phyloP scores from a whole-genome alignment of 1,140 invertebrate genomes.

The Drosophila punjabiensis region DNA sequence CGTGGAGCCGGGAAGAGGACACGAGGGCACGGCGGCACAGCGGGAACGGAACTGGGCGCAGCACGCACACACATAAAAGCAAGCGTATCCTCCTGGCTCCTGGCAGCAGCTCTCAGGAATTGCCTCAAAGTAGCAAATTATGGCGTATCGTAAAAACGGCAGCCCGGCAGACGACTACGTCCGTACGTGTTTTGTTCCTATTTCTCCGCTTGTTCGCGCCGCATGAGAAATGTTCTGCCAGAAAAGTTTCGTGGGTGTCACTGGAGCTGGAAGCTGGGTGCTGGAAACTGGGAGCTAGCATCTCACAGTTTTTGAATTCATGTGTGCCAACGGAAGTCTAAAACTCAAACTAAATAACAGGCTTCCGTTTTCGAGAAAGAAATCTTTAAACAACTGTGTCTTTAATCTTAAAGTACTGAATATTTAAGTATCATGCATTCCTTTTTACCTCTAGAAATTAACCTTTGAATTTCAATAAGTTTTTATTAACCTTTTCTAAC shows the following conservation, averaged over 20 bases:
- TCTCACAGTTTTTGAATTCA: conserved; percentile 5
- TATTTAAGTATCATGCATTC: neutral
- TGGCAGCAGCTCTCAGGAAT: conserved; percentile 43
- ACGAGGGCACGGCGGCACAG: conserved; percentile 8
- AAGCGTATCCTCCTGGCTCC: conserved; percentile 23
- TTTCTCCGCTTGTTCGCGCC: conserved; percentile 12
- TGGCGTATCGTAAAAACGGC: conserved; percentile 67
- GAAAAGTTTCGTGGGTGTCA: conserved; percentile 33
- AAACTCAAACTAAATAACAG: conserved; percentile 19
- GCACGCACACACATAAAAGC: conserved; percentile 68
- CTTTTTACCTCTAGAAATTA: neutral
- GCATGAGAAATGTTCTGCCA: conserved; percentile 41
- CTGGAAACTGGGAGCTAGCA: neutral
- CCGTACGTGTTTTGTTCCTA: conserved; percentile 63
- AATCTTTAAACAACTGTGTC: neutral
- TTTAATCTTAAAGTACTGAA: neutral
- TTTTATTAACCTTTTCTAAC: neutral
- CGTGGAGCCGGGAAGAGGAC: conserved; percentile 1
- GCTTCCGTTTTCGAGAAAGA: neutral
- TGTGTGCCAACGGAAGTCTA: conserved; percentile 1
- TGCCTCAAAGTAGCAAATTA: conserved; percentile 77
- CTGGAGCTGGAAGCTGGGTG: conserved; percentile 1
- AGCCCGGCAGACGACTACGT: conserved; percentile 13
- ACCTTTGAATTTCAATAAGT: too few relatives aligned
- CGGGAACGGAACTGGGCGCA: conserved; percentile 10